These are phyloP conservation scores for Bombus polaris DNA, from an alignment of 1,140 invertebrate genomes.

Conservation along the genomic window DNA sequence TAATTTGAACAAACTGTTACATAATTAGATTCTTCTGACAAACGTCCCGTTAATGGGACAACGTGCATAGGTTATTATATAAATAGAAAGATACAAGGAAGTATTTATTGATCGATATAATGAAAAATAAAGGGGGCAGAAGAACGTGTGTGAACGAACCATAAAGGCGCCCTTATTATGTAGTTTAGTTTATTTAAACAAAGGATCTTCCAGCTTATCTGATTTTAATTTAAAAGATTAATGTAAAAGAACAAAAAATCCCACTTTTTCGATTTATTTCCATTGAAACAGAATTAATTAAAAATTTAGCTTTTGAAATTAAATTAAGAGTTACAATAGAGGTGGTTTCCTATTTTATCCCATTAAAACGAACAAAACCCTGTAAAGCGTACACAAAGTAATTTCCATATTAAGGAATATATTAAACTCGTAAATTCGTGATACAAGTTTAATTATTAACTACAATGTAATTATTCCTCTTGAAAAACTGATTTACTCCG, in stretches of 20 bases:
- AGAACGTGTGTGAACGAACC: conserved; percentile 24
- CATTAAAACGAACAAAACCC: not conserved
- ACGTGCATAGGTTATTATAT: conserved; percentile 8
- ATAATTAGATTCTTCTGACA: conserved; percentile 11
- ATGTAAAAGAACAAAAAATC: no score
- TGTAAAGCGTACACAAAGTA: not conserved
- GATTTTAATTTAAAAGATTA: not conserved
- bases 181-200: not conserved
- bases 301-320: not conserved
- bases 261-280: no score
- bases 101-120: conserved; percentile 37
- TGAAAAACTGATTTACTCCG: not conserved
- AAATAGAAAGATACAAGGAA: conserved; percentile 35
- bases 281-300: not conserved
- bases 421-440: not conserved
- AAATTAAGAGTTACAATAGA: not conserved
- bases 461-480: not conserved
- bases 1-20: not conserved
- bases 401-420: not conserved
- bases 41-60: not conserved
- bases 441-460: not conserved
- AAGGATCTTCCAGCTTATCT: not conserved
- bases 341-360: not conserved
- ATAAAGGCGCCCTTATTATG: not conserved
- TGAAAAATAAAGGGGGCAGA: conserved; percentile 37